A percentile compares a stretch with the other conserved stretches of the same genome.
phyloP scores from a whole-genome alignment of 2,888 invertebrate genomes.

The Lasius platythorax region DNA sequence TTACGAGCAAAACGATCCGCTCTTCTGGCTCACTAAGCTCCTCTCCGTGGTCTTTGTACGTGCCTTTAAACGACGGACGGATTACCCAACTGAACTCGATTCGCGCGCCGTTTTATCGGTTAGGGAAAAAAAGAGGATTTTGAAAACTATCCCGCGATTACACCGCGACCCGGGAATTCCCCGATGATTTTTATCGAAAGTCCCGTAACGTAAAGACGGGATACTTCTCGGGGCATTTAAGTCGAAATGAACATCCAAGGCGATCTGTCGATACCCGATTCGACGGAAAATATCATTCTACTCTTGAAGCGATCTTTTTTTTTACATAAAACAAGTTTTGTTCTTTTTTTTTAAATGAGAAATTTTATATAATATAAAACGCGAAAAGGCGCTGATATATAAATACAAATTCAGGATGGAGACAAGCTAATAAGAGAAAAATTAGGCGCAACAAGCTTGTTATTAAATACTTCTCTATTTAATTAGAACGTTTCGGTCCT shows the following conservation, averaged over 20 bases:
- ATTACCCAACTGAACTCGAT: constrained; percentile 58
- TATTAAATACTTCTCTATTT: too few species aligned
- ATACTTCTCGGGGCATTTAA: constrained; percentile 17
- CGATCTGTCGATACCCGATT: background rate
- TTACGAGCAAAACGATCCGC: constrained; percentile 21
- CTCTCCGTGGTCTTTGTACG: constrained; percentile 51
- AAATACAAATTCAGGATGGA: too few species aligned
- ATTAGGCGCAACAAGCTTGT: too few species aligned
- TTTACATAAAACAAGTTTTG: too few species aligned
- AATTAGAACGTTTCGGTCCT: too few species aligned
- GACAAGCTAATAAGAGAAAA: too few species aligned
- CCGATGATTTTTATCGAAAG: constrained; percentile 21
- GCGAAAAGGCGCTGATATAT: too few species aligned
- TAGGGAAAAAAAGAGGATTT: constrained; percentile 51
- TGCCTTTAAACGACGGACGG: constrained; percentile 41
- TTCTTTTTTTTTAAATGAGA: too few species aligned
- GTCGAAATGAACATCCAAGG: background rate
- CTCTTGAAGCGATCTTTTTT: background rate
- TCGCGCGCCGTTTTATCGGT: constrained; percentile 49
- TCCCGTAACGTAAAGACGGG: constrained; percentile 5
- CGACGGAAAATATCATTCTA: background rate
- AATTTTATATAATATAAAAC: too few species aligned
- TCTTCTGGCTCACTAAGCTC: constrained; percentile 35
- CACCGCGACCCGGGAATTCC: background rate
- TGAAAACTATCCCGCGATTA: constrained; percentile 14